These are phyloP conservation scores for Albula goreensis DNA, from an alignment of 2,113 vertebrate genomes.

Conservation along the genomic window DNA sequence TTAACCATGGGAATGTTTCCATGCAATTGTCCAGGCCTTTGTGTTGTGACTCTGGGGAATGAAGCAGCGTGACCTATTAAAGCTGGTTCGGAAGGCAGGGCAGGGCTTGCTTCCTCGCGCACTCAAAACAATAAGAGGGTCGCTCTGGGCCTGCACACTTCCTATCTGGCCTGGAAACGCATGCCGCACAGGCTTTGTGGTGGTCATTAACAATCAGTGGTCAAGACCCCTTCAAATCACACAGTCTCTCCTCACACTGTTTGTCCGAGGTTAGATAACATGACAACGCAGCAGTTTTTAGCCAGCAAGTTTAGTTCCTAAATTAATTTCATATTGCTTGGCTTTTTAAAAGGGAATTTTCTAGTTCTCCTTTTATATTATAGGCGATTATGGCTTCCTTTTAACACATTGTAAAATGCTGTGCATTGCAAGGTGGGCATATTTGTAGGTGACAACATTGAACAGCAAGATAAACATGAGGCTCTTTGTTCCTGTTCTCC, in stretches of 20 bases:
- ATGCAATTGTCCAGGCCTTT: not conserved
- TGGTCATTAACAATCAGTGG: not conserved
- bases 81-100: conserved; percentile 42
- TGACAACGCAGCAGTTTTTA: not conserved
- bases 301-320: too few relatives aligned
- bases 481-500: not conserved
- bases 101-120: conserved; percentile 54
- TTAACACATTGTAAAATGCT: too few relatives aligned
- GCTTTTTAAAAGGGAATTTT: too few relatives aligned
- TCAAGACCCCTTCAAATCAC: not conserved
- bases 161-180: conserved; percentile 33
- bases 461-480: not conserved
- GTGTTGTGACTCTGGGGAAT: conserved; percentile 25
- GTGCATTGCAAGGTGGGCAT: too few relatives aligned
- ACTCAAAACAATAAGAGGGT: conserved; percentile 45
- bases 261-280: not conserved
- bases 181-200: not conserved
- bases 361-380: too few relatives aligned
- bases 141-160: conserved; percentile 41
- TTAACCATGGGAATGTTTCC: conserved; percentile 5
- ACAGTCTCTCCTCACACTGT: not conserved
- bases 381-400: too few relatives aligned
- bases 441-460: not conserved
- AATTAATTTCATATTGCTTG: too few relatives aligned
- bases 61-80: conserved; percentile 40